phyloP scores from a whole-genome alignment of 2,888 invertebrate genomes.

The Tenodera sinensis region DNA sequence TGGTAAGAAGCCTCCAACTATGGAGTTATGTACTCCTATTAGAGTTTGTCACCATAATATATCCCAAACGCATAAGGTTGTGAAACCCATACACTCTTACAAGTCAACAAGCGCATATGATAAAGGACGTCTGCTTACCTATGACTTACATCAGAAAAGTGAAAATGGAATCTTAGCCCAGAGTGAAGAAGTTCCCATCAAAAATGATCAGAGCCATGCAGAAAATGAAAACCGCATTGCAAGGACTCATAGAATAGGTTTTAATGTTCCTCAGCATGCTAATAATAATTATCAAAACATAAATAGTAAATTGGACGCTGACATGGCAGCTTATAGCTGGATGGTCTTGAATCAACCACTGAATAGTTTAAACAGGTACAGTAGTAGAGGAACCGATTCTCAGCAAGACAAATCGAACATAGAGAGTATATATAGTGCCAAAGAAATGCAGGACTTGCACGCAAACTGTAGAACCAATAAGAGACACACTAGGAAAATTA shows the following conservation, averaged over 20 bases:
- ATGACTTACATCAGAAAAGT: neutral
- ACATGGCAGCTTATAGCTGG: neutral
- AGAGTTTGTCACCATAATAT: constrained; percentile 29
- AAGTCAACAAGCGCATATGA: neutral
- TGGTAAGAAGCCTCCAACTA: neutral
- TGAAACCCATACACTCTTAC: neutral
- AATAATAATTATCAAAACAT: neutral
- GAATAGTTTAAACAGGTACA: neutral
- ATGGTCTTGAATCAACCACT: neutral
- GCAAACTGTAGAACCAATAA: too few relatives aligned
- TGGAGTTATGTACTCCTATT: neutral
- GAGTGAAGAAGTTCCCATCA: neutral
- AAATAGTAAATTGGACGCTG: neutral
- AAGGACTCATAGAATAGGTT: neutral
- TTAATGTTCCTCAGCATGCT: neutral
- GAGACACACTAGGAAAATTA: too few relatives aligned
- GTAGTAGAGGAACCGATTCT: neutral
- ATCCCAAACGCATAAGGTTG: neutral
- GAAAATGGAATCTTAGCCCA: neutral
- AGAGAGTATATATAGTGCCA: too few relatives aligned
- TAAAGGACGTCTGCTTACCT: neutral
- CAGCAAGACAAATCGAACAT: too few relatives aligned
- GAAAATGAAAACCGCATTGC: neutral
- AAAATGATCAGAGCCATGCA: neutral
- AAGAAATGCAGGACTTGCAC: too few relatives aligned